These are phyloP conservation scores for Rhaphigaster nebulosa DNA, from an alignment of 2,888 invertebrate species.

Conservation along the genomic window DNA sequence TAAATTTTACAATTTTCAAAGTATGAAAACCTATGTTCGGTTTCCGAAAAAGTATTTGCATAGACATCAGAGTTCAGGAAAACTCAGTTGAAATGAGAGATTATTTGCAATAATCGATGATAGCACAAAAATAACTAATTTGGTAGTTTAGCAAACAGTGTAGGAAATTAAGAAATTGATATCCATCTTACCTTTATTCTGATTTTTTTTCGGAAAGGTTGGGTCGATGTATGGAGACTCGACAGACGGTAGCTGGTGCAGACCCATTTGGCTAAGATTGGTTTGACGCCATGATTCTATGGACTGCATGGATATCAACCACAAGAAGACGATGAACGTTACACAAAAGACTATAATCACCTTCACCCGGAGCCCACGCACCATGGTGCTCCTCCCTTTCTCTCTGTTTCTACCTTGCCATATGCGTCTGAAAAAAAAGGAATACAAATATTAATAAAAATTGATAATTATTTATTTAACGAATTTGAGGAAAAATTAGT, in stretches of 20 bases:
- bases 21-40: too few species aligned
- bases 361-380: constrained; percentile 1
- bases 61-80: too few species aligned
- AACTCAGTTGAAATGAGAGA: too few species aligned
- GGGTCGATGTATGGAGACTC: neutral
- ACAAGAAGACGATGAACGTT: neutral
- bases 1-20: too few species aligned
- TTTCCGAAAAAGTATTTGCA: too few species aligned
- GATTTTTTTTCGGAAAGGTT: neutral
- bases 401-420: constrained; percentile 24
- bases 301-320: neutral
- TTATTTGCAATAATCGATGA: too few species aligned
- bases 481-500: too few species aligned
- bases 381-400: neutral
- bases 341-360: neutral
- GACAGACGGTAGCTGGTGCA: neutral
- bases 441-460: neutral
- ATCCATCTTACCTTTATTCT: neutral
- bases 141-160: too few species aligned
- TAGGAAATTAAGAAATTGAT: neutral
- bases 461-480: neutral
- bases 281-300: neutral
- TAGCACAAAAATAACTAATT: too few species aligned
- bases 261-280: neutral
- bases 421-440: neutral